phyloP scores from a whole-genome alignment of 2,797 vertebrate species.

The Poecilia wingei region DNA sequence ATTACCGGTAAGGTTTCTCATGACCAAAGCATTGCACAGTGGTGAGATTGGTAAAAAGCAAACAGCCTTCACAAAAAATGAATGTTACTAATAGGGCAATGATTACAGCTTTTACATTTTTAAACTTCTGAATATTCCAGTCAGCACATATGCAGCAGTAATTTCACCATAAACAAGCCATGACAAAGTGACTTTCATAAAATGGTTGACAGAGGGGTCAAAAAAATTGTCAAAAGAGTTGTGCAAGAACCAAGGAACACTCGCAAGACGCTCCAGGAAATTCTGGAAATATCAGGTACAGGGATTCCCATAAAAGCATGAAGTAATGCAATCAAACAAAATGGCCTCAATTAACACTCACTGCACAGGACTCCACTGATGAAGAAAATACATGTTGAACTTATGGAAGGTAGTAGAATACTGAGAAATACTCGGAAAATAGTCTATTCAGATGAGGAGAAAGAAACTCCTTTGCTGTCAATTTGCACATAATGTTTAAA shows the following conservation, averaged over 20 bases:
- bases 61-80: neutral
- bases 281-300: neutral
- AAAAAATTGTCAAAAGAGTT: neutral
- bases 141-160: neutral
- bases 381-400: neutral
- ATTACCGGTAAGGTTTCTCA: neutral
- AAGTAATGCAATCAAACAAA: neutral
- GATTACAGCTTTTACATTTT: neutral
- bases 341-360: neutral
- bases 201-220: neutral
- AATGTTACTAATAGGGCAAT: neutral
- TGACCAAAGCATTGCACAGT: neutral
- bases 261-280: neutral
- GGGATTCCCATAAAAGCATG: neutral
- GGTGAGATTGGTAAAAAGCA: neutral
- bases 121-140: neutral
- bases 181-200: neutral
- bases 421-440: neutral
- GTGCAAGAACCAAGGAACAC: neutral
- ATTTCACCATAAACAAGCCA: neutral
- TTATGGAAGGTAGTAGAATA: neutral
- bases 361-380: neutral
- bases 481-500: neutral
- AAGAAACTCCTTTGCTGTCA: neutral
- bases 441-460: neutral